These are phyloP conservation scores for Drosophila repleta DNA, from an alignment of 1,140 invertebrate species.

Conservation along the genomic window DNA sequence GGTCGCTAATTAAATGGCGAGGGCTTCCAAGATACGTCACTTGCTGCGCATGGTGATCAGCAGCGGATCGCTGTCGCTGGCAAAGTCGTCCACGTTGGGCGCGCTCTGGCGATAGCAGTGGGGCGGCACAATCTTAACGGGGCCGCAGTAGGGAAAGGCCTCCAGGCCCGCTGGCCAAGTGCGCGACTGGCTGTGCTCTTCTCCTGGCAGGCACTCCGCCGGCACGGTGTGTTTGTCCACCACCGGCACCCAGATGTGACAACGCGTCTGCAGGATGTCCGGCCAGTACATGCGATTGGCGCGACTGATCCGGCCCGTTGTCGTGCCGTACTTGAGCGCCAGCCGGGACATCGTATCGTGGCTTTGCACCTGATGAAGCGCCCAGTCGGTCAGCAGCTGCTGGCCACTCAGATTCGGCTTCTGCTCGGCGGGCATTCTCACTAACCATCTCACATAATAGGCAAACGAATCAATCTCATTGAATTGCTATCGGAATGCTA, in stretches of 20 bases:
- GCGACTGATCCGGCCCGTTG: slow-evolving; percentile 43
- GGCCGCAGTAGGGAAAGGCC: background rate
- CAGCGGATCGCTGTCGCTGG: slow-evolving; percentile 47
- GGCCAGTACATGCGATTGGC: slow-evolving; percentile 58
- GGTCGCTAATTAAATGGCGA: slow-evolving; percentile 33
- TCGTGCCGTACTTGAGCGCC: slow-evolving; percentile 53
- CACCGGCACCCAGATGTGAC: slow-evolving; percentile 46
- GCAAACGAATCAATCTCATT: too few relatives aligned
- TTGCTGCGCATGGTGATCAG: slow-evolving; percentile 46
- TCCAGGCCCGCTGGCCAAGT: too few relatives aligned
- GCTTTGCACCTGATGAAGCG: slow-evolving; percentile 21
- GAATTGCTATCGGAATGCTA: too few relatives aligned
- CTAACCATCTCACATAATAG: background rate
- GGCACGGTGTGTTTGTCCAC: background rate
- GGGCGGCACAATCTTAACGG: slow-evolving; percentile 6
- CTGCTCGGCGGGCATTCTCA: background rate
- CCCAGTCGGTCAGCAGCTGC: slow-evolving; percentile 23
- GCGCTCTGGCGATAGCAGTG: slow-evolving; percentile 44
- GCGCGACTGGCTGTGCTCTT: background rate
- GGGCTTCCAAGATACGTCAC: slow-evolving; percentile 1
- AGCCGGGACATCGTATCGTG: slow-evolving; percentile 46
- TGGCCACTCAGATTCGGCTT: slow-evolving; percentile 27
- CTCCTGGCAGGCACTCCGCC: too few relatives aligned
- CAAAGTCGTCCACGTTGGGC: slow-evolving; percentile 39
- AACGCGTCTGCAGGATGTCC: slow-evolving; percentile 51